These are phyloP conservation scores for Drosophila multiciliata DNA, from an alignment of 2,888 invertebrate species.

Conservation along the genomic window DNA sequence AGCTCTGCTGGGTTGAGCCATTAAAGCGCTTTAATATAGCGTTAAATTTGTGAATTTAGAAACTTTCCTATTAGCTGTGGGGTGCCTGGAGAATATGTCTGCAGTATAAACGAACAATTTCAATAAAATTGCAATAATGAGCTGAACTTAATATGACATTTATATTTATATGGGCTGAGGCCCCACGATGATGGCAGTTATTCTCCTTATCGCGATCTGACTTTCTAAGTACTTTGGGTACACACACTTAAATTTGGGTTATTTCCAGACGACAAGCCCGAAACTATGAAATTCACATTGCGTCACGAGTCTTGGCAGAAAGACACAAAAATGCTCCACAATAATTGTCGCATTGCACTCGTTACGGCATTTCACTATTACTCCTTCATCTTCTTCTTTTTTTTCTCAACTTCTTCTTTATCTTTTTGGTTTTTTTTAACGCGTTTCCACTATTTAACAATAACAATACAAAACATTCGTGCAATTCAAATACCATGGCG, in stretches of 20 bases:
- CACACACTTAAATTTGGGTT: slow-evolving; percentile 25
- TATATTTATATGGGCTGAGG: no score
- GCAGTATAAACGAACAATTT: neutral
- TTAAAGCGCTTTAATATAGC: slow-evolving; percentile 1
- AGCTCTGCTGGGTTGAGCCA: neutral
- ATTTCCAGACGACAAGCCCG: slow-evolving; percentile 2
- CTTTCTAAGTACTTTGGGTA: slow-evolving; percentile 33
- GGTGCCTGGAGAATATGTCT: neutral
- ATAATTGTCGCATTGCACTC: slow-evolving; percentile 72
- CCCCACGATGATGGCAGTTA: slow-evolving; percentile 4
- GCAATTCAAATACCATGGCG: slow-evolving; percentile 28
- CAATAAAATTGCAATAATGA: slow-evolving; percentile 11
- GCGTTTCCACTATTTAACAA: slow-evolving; percentile 47
- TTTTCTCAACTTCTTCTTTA: neutral
- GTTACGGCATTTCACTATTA: slow-evolving; percentile 64
- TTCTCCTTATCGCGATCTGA: slow-evolving; percentile 39
- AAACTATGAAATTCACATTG: slow-evolving; percentile 34
- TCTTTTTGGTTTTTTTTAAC: slow-evolving; percentile 20
- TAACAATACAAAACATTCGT: slow-evolving; percentile 42
- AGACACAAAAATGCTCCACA: slow-evolving; percentile 42
- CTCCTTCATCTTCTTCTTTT: slow-evolving; percentile 4
- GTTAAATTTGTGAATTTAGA: slow-evolving; percentile 9
- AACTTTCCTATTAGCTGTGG: neutral
- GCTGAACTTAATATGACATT: slow-evolving; percentile 6
- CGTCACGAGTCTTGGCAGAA: slow-evolving; percentile 33